Evolutionary conservation across 2,113 vertebrate species (phyloP), one percentile per base, ranked within the genome.

Genomic region (Mola mola): DNA sequence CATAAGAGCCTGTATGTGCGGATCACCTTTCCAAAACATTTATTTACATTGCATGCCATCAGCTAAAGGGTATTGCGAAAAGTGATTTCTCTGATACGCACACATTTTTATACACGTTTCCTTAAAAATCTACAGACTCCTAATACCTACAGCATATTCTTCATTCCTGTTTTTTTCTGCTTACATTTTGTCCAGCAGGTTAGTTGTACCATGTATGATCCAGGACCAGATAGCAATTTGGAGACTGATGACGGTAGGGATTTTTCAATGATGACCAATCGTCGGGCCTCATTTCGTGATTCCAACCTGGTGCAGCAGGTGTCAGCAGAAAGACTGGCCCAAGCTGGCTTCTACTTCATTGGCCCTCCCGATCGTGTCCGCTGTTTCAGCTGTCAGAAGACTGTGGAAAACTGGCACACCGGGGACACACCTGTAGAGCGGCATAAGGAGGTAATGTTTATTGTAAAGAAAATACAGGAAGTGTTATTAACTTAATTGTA

Each of bases 291-390:
- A 0, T 98, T 96, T 81, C 60, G 29, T 17, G 84, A 72, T 50
- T 98, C 95, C 55, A 91, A 90, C 10, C 84, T 71, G 57, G 68
- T 20, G 47, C 85, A 89, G 28, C 91, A 92, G 0, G 74, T 98
- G 46, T 88, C 95, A 0, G 87, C 91, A 1, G 78, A 81, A 31
- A 90, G 88, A 1, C 48, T 98, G 28, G 96, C 96, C 21, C 86
- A 77, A 21, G 96, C 96, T 15, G 97, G 96, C 24, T 97, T 98
- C 79, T 92, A 94, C 36, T 96, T 94, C 66, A 95, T 93, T 0
- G 97, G 96, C 19, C 60, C 85, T n/a, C 87, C 90, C 1, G 96
- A 98, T 74, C 87, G 84, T 0, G 97, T 96, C n/a, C 66, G 83
- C 49, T 98, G 97, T 85, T 98, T 95, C 84, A 94, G 95, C 67